phyloP scores from a whole-genome alignment of 1,140 invertebrate species.

The Armadillidium nasatum region DNA sequence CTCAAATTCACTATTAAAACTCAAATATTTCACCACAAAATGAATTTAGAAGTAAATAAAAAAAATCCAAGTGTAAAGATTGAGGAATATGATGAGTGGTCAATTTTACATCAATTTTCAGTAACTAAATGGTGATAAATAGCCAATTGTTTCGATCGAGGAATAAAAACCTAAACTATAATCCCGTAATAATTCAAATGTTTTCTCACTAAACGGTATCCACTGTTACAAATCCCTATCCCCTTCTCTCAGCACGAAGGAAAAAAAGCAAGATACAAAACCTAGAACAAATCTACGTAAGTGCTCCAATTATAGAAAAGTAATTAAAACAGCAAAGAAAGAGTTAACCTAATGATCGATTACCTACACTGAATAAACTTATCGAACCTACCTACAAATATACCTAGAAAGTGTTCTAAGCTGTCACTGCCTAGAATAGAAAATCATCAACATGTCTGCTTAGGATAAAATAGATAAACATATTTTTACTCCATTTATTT shows the following conservation, averaged over 20 bases:
- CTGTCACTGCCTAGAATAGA: not conserved
- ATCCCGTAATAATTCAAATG: too few relatives aligned
- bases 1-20: too few relatives aligned
- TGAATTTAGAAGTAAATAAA: too few relatives aligned
- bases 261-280: not conserved
- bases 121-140: not conserved
- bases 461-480: too few relatives aligned
- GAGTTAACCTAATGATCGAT: not conserved
- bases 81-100: too few relatives aligned
- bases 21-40: too few relatives aligned
- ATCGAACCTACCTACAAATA: not conserved
- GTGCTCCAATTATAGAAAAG: not conserved
- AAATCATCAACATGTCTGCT: not conserved
- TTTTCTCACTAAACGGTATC: too few relatives aligned
- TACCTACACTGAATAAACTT: slow-evolving; percentile 6
- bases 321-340: not conserved
- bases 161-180: not conserved
- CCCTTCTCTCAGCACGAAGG: too few relatives aligned
- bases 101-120: not conserved
- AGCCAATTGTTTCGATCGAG: not conserved
- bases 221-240: too few relatives aligned
- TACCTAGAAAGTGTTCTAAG: not conserved
- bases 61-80: too few relatives aligned
- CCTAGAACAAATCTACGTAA: not conserved
- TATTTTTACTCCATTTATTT: too few relatives aligned